phyloP scores from a whole-genome alignment of 2,113 vertebrate species.

The Callorhinus ursinus region DNA sequence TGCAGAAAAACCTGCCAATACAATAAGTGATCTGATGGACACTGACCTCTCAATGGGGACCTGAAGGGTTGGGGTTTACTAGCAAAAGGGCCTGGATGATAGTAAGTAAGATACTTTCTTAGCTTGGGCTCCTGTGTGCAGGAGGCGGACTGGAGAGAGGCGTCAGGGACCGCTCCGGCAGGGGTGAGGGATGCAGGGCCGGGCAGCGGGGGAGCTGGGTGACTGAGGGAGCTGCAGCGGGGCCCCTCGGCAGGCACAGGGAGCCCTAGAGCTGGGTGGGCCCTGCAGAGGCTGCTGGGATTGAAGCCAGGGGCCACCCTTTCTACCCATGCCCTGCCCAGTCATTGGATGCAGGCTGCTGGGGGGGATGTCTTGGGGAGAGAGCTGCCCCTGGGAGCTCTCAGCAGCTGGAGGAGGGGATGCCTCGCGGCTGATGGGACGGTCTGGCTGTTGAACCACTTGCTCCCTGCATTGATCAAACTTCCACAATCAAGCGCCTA shows the following conservation, averaged over 20 bases:
- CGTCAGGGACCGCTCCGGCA: accelerated
- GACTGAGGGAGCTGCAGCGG: accelerated
- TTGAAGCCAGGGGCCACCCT: neutral
- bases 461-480: accelerated
- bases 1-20: neutral
- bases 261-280: accelerated
- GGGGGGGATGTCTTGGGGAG: neutral
- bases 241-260: accelerated
- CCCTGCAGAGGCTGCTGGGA: neutral
- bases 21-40: accelerated
- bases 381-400: neutral
- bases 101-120: neutral
- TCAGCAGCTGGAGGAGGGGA: neutral
- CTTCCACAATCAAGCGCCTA: accelerated
- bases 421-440: neutral
- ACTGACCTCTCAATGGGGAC: accelerated
- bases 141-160: accelerated
- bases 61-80: neutral
- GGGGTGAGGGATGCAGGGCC: accelerated
- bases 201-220: neutral
- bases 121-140: neutral
- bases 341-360: neutral
- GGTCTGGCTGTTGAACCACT: neutral
- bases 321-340: accelerated
- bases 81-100: too few species aligned